These are phyloP conservation scores for Autographa gamma DNA, from an alignment of 2,888 invertebrate genomes.

Conservation along the genomic window DNA sequence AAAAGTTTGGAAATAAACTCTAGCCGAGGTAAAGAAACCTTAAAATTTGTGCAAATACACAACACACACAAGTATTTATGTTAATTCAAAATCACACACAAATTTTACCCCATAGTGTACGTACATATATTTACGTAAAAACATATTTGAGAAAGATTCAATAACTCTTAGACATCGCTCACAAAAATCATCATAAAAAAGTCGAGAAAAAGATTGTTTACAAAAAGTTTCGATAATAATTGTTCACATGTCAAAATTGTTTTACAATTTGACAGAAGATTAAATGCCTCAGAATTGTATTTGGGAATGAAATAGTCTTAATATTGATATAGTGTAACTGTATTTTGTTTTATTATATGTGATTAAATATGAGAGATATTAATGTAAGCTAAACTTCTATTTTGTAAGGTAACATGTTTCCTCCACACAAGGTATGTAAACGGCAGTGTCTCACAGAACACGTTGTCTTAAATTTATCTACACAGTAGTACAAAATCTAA, in stretches of 20 bases:
- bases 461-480: constrained; percentile 51
- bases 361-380: constrained; percentile 43
- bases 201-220: constrained; percentile 4
- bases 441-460: constrained; percentile 56
- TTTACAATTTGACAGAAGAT: neutral
- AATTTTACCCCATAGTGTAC: neutral
- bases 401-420: constrained; percentile 17
- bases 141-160: neutral
- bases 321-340: neutral
- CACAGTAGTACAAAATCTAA: constrained; percentile 58
- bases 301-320: neutral
- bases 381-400: constrained; percentile 41
- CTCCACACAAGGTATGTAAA: constrained; percentile 32
- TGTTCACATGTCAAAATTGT: constrained; percentile 2
- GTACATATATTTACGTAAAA: neutral
- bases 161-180: neutral
- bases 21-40: neutral
- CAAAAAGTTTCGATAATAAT: neutral
- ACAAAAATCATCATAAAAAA: neutral
- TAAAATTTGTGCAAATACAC: constrained; percentile 4
- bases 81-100: neutral
- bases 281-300: neutral
- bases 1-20: neutral
- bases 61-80: constrained; percentile 1
- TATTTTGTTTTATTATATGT: constrained; percentile 19